A percentile compares a stretch with the other conserved stretches of the same genome.
phyloP scores from a whole-genome alignment of 2,797 vertebrate species.

The Sebastes wilsoni region DNA sequence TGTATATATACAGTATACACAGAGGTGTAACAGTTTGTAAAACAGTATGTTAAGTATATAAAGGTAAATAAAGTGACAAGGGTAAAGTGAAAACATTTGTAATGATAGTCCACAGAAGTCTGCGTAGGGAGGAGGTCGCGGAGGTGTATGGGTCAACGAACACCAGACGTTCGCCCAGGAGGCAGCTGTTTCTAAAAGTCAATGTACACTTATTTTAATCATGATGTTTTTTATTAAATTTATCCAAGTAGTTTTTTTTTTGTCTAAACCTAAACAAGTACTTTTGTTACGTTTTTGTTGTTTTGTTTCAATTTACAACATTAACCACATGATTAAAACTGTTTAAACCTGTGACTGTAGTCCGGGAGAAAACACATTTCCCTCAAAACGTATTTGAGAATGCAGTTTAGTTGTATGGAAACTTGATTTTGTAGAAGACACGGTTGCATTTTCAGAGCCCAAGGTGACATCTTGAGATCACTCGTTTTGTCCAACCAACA shows the following conservation, averaged over 20 bases:
- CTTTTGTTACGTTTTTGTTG: background rate
- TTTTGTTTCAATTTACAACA: too few relatives aligned
- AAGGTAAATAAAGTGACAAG: rapidly evolving
- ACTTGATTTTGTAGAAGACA: background rate
- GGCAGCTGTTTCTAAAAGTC: background rate
- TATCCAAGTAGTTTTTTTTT: background rate
- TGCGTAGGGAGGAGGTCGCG: too few relatives aligned
- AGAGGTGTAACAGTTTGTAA: too few relatives aligned
- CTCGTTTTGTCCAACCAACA: background rate
- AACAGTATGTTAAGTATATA: too few relatives aligned
- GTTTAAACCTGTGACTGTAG: background rate
- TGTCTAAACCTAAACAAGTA: too few relatives aligned
- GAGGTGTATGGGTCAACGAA: background rate
- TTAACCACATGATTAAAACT: background rate
- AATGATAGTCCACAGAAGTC: too few relatives aligned
- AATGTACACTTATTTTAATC: background rate
- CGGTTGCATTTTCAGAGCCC: background rate
- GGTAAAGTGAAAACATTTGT: too few relatives aligned
- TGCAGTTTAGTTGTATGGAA: background rate
- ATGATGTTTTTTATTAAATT: background rate
- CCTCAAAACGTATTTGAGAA: background rate
- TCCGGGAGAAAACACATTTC: rapidly evolving
- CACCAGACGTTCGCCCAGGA: background rate
- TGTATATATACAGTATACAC: too few relatives aligned
- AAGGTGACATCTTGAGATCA: background rate